Conservation (phyloP, 2,888 invertebrate genomes). For the Protophormia terraenovae region DNA sequence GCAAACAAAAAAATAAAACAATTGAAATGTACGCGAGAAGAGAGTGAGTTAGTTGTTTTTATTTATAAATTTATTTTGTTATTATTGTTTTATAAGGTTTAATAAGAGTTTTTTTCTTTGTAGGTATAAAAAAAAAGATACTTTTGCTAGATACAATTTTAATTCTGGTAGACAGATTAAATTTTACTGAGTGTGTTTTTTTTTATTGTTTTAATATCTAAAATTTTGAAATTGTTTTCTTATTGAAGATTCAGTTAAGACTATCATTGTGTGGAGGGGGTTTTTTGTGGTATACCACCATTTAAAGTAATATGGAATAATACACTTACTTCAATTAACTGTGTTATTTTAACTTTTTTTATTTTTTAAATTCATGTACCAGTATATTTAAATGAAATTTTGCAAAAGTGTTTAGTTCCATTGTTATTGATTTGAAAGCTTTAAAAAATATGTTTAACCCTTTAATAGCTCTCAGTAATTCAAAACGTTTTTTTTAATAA, state of each 20-base stretch:
- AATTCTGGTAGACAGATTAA: too few relatives aligned
- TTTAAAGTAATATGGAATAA: too few relatives aligned
- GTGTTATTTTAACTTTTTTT: background rate
- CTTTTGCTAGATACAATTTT: too few relatives aligned
- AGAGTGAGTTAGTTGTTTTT: background rate
- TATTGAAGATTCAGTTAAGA: background rate
- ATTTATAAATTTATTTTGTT: background rate
- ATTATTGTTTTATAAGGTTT: background rate
- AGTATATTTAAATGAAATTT: background rate
- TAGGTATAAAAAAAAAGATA: background rate
- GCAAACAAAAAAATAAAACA: constrained; percentile 36
- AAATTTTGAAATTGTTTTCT: background rate
- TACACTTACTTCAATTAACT: too few relatives aligned
- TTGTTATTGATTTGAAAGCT: background rate
- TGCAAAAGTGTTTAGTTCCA: background rate
- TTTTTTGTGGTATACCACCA: background rate
- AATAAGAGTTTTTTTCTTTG: constrained; percentile 12
- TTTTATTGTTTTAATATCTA: background rate
- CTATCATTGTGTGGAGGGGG: background rate
- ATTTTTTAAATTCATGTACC: background rate
- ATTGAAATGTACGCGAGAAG: constrained; percentile 10
- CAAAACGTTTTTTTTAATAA: too few relatives aligned
- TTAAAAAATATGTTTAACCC: too few relatives aligned
- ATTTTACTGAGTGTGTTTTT: background rate
- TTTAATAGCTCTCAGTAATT: too few relatives aligned